Evolutionary conservation across 1,140 invertebrate genomes (phyloP), one percentile per base, ranked within the genome.

Genomic region (Drosophila bipectinata): DNA sequence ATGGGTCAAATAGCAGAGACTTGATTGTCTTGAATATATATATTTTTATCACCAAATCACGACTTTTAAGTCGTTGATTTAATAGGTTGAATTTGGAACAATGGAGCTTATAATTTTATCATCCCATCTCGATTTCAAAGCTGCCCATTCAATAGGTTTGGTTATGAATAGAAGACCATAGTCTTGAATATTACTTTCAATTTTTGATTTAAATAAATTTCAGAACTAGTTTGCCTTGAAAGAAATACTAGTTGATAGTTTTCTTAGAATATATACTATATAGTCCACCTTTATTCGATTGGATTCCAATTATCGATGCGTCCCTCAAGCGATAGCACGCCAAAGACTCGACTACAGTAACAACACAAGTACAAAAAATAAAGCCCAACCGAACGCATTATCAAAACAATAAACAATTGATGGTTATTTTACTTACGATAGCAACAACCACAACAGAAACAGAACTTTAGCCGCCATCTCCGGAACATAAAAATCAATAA

Each of bases 391-490:
- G 37, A 61, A 61, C 62, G 62, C 62, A 82, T 87, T 87, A 87
- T 79, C 74, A 88, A 87, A 88, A 88, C 75, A 88, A 88, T 87
- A 87, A 88, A 88, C 83, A 87, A 82, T 87, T 82, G 74, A 87
- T 87, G 82, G 74, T 67, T 15, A 81, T 82, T 85, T 87, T 75
- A 81, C 78, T 72, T 74, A 60, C 34, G 64, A 58, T 61, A 81
- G 32, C 76, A 71, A 66, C 56, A 83, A 63, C 52, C 56, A 49
- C 68, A 54, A 18, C 18, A 54, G 41, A 44, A 37, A 49, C 15
- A 51, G 24, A 21, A 48, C 47, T 44, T 53, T 48, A 45, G 51
- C 56, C 51, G 62, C 47, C 48, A 52, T 49, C 68, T 52, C 54
- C 49, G 9, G 49, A 57, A 47, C 60, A 78, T 44, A 58, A 48